phyloP scores from a whole-genome alignment of 2,113 vertebrate species.

The Rhipidura dahli region DNA sequence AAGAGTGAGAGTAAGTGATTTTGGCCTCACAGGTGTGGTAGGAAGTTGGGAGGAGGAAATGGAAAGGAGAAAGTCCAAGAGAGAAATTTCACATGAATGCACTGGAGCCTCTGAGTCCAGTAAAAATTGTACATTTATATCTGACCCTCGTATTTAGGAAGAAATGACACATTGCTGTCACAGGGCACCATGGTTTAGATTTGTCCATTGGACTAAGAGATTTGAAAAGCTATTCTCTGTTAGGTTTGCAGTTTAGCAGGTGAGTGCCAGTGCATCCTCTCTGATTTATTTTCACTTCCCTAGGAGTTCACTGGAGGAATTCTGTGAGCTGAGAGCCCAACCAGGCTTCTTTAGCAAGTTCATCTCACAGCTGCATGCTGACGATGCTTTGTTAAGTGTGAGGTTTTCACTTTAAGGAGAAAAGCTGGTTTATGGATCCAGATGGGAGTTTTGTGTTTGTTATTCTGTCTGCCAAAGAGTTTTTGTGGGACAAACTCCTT shows the following conservation, averaged over 20 bases:
- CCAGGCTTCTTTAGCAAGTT: not conserved
- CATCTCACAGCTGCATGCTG: not conserved
- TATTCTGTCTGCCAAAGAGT: not conserved
- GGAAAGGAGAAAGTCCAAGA: not conserved
- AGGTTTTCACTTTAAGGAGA: not conserved
- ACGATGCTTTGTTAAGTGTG: not conserved
- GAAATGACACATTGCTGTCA: rapidly evolving
- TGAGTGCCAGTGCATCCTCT: not conserved
- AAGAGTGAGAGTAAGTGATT: not conserved
- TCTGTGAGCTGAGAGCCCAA: not conserved
- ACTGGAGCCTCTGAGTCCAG: not conserved
- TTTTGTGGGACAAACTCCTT: not conserved
- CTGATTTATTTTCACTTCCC: not conserved
- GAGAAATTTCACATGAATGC: not conserved
- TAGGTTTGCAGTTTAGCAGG: not conserved
- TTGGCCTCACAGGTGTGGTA: not conserved
- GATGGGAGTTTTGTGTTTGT: not conserved
- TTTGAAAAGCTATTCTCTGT: not conserved
- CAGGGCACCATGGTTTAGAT: not conserved
- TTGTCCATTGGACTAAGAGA: not conserved
- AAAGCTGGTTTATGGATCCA: not conserved
- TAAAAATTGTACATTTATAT: not conserved
- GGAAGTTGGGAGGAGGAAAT: not conserved
- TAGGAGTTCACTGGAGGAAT: not conserved
- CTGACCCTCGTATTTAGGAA: not conserved